Conservation (phyloP, 2,113 vertebrate species). For the Pelvicachromis taeniatus region DNA sequence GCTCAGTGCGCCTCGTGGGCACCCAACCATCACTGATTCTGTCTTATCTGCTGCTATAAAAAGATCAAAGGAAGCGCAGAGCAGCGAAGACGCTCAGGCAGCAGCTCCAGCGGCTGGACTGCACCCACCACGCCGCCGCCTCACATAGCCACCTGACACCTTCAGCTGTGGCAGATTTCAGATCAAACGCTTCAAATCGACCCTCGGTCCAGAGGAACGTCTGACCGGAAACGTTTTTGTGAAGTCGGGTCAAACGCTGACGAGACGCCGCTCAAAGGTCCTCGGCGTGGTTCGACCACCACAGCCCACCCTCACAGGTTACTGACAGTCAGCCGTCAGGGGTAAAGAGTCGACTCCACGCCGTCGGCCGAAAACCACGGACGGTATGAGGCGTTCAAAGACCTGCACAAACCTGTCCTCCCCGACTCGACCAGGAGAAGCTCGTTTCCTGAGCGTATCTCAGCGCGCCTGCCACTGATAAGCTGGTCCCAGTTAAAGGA, state of each 20-base stretch:
- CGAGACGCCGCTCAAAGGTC: too few relatives aligned
- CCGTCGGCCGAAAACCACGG: neutral
- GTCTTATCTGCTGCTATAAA: slow-evolving; percentile 66
- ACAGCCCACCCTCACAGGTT: neutral
- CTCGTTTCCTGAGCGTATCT: neutral
- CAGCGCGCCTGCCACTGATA: neutral
- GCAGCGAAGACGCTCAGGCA: neutral
- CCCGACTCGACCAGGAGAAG: neutral
- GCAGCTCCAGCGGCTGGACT: neutral
- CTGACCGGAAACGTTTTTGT: too few relatives aligned
- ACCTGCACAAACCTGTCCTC: neutral
- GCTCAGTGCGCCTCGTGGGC: slow-evolving; percentile 16
- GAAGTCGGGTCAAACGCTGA: too few relatives aligned
- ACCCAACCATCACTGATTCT: slow-evolving; percentile 51
- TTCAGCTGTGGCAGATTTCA: neutral
- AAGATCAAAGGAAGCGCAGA: slow-evolving; percentile 51
- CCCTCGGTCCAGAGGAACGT: too few relatives aligned
- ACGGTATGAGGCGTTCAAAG: neutral
- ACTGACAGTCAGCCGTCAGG: neutral
- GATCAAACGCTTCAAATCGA: neutral
- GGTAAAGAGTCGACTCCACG: neutral
- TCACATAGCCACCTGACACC: neutral
- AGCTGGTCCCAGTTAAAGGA: neutral
- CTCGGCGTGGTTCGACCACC: too few relatives aligned
- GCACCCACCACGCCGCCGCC: neutral